Percentiles rank a stretch among this genome's conserved stretches.
Conservation (phyloP, 1,140 invertebrate species). For the Lepidurus arcticus region DNA sequence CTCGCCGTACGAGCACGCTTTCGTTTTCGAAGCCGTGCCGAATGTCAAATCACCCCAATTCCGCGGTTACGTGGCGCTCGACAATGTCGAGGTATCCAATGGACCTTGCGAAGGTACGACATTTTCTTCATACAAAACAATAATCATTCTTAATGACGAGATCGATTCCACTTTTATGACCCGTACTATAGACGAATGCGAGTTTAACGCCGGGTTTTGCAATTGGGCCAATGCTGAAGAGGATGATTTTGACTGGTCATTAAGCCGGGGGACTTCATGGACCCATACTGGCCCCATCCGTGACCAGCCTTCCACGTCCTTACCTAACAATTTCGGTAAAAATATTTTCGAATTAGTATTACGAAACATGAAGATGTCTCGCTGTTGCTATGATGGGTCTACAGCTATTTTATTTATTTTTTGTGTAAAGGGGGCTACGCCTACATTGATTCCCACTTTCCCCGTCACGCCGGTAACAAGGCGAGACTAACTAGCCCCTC, state of each 20-base stretch:
- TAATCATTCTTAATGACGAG: neutral
- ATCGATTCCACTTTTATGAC: neutral
- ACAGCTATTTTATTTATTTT: neutral
- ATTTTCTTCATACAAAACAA: neutral
- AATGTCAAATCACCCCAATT: neutral
- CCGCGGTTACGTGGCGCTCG: conserved; percentile 30
- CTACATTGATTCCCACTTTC: conserved; percentile 32
- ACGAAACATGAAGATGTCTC: neutral
- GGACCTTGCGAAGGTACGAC: conserved; percentile 24
- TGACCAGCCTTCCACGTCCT: conserved; percentile 29
- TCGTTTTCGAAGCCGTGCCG: conserved; percentile 32
- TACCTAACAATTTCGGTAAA: conserved; percentile 28
- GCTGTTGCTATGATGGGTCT: neutral
- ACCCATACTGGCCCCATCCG: conserved; percentile 30
- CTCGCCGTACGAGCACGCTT: conserved; percentile 31
- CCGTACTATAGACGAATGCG: conserved; percentile 29
- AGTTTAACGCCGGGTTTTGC: conserved; percentile 33
- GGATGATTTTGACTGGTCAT: conserved; percentile 32
- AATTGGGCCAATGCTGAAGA: conserved; percentile 29
- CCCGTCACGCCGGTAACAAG: conserved; percentile 24
- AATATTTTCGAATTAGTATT: neutral
- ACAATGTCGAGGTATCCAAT: conserved; percentile 26
- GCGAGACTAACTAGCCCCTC: conserved; percentile 24
- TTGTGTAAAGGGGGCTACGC: conserved; percentile 30
- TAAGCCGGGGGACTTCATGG: conserved; percentile 28